Evolutionary conservation across 2,888 invertebrate species (phyloP).

Genomic region (Apodemia hepburni): DNA sequence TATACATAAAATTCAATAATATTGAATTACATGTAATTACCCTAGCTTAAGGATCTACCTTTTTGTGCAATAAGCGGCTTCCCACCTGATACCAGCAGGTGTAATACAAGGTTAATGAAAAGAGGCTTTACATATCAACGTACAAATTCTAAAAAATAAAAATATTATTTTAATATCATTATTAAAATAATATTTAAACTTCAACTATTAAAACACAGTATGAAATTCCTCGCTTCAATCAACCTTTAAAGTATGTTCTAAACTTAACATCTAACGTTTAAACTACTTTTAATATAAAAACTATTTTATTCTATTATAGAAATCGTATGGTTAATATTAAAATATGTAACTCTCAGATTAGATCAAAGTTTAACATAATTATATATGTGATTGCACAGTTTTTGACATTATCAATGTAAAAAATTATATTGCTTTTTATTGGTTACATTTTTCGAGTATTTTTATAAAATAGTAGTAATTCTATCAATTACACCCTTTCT

Average conservation of each 20-base stretch:
- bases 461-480: no score
- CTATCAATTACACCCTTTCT: no score
- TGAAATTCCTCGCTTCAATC: slow-evolving; percentile 10
- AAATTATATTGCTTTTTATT: no score
- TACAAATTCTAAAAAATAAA: slow-evolving; percentile 13
- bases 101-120: background rate
- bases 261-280: background rate
- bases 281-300: slow-evolving; percentile 10
- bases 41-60: slow-evolving; percentile 22
- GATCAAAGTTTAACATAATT: no score
- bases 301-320: slow-evolving; percentile 6
- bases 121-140: slow-evolving; percentile 10
- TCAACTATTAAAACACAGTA: slow-evolving; percentile 9
- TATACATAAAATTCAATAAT: no score
- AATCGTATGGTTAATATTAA: background rate
- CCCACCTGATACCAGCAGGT: slow-evolving; percentile 33
- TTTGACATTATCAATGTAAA: no score
- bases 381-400: no score
- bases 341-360: background rate
- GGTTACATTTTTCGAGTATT: no score
- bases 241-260: slow-evolving; percentile 9
- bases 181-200: slow-evolving; percentile 13
- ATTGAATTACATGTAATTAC: slow-evolving; percentile 5
- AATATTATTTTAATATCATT: slow-evolving; percentile 1
- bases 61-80: slow-evolving; percentile 67